Evolutionary conservation across 2,113 vertebrate genomes (phyloP), one percentile per base, ranked within the genome.

Genomic region (Carassius auratus): DNA sequence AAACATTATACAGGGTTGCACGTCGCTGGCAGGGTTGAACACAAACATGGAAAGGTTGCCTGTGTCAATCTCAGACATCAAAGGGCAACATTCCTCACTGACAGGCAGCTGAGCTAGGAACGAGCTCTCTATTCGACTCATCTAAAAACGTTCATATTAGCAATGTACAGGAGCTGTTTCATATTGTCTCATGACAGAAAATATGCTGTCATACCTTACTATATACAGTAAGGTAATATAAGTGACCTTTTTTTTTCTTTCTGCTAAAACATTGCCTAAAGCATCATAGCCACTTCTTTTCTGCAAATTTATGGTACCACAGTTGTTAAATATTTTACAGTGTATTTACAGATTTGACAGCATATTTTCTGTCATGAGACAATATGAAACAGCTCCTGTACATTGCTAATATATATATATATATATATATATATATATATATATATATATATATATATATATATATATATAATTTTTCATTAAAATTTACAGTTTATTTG

Each of bases 1-100:
- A 23, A 59, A 61, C 33, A 42, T 62, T 23, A 38, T n/a, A 23
- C 42, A 64, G 36, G 10, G 21, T 57, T 75, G 45, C 1, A 52
- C n/a, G 17, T 68, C 17, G 62, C 68, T 84, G 69, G 62, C 68
- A 81, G 8, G 45, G 42, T 59, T 59, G 26, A 78, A 52, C 48
- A 86, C 74, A 80, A 75, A 84, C 78, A 88, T 68, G n/a, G 81
- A 19, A 36, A 66, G 45, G 61, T 81, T 77, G 36, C 26, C 73
- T 26, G 82, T 81, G 77, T 82, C 86, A 86, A 85, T 86, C 85
- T 81, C 30, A 77, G 75, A 88, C 81, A 82, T 89, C 76, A 89
- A 86, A 88, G 57, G 74, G 48, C 61, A 48, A 48, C 77, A 64
- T 71, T 62, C n/a, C 13, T 75, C 42, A 86, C 26, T 64, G 77